These are phyloP conservation scores for Diceros bicornis DNA, from an alignment of 2,797 vertebrate genomes.

Conservation along the genomic window DNA sequence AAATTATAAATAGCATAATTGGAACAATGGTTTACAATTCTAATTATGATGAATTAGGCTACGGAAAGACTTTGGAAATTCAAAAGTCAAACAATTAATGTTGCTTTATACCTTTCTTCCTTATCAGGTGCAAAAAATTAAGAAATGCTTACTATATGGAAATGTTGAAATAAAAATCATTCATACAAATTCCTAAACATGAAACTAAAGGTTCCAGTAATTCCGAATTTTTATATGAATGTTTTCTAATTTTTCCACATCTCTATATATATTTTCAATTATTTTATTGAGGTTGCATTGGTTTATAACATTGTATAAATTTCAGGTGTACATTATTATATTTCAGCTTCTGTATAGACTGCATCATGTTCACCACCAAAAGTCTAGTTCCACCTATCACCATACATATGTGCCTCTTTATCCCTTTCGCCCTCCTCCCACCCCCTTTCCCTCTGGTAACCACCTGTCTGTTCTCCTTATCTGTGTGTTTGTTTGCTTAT, in stretches of 20 bases:
- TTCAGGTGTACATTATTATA: too few relatives aligned
- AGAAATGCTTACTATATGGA: not conserved
- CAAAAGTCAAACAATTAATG: constrained; percentile 26
- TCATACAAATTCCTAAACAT: constrained; percentile 6
- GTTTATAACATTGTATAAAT: too few relatives aligned
- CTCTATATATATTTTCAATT: not conserved
- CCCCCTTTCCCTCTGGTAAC: too few relatives aligned
- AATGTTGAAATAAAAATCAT: constrained; percentile 4
- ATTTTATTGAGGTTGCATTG: too few relatives aligned
- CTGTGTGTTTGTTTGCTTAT: too few relatives aligned
- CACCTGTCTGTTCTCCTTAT: too few relatives aligned
- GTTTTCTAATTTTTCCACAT: not conserved
- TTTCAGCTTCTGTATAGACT: too few relatives aligned
- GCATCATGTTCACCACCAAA: too few relatives aligned
- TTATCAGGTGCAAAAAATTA: constrained; percentile 7
- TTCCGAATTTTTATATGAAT: constrained; percentile 6
- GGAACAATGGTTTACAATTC: constrained; percentile 34
- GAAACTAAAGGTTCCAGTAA: not conserved
- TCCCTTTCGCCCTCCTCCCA: too few relatives aligned
- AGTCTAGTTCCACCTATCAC: too few relatives aligned
- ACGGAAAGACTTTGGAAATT: constrained; percentile 38
- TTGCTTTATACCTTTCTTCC: not conserved
- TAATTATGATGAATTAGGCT: not conserved
- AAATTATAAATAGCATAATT: constrained; percentile 50
- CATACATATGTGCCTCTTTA: too few relatives aligned